Percentiles rank a stretch among this genome's conserved stretches.
Conservation (phyloP, 2,797 vertebrate genomes). For the Cossypha polioptera region DNA sequence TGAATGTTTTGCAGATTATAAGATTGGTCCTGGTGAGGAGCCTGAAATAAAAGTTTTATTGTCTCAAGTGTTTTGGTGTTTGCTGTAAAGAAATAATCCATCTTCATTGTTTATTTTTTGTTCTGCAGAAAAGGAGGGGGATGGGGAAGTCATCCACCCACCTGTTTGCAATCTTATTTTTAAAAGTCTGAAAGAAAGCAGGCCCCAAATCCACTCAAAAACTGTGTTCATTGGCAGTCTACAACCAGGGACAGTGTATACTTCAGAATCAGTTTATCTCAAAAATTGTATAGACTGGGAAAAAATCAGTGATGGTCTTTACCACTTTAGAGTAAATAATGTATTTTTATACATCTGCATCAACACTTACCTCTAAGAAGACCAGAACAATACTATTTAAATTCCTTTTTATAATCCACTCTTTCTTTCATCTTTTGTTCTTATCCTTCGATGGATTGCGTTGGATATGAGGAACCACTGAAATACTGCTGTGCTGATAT, state of each 20-base stretch:
- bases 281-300: not conserved
- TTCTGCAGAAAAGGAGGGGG: conserved; percentile 8
- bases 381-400: not conserved
- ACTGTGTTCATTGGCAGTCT: not conserved
- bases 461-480: not conserved
- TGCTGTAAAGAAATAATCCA: conserved; percentile 58
- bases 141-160: not conserved
- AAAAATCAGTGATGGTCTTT: not conserved
- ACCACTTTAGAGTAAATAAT: conserved; percentile 8
- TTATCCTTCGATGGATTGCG: not conserved
- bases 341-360: conserved; percentile 35
- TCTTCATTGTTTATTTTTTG: conserved; percentile 63
- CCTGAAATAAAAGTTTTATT: conserved; percentile 69
- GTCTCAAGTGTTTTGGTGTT: conserved; percentile 27
- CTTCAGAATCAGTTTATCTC: conserved; percentile 17
- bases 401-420: not conserved
- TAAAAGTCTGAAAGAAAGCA: conserved; percentile 64
- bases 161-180: conserved; percentile 67
- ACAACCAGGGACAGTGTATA: not conserved
- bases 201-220: not conserved
- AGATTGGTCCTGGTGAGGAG: conserved; percentile 21
- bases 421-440: conserved; percentile 12
- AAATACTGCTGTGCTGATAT: not conserved
- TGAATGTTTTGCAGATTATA: conserved; percentile 65
- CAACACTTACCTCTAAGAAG: conserved; percentile 23